Conservation (phyloP, 2,797 vertebrate species). For the Setipinna tenuifilis region DNA sequence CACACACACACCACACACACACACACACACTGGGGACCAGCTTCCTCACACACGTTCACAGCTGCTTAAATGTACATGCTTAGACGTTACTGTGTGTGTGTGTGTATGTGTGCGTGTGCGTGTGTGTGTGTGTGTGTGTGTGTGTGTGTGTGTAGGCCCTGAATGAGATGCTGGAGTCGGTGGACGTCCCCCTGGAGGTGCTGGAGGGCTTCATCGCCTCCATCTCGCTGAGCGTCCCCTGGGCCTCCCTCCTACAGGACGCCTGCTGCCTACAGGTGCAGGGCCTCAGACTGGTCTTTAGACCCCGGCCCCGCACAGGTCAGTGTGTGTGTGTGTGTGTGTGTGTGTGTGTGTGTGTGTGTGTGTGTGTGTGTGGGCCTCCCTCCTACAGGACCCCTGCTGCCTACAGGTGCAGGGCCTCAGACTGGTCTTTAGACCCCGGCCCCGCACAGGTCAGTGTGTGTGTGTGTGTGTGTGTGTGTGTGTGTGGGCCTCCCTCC, state of each 20-base stretch:
- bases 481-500: neutral
- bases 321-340: slow-evolving; percentile 60
- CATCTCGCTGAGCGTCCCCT: slow-evolving; percentile 94
- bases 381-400: slow-evolving; percentile 50
- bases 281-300: slow-evolving; percentile 92
- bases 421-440: slow-evolving; percentile 92
- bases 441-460: slow-evolving; percentile 87
- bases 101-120: slow-evolving; percentile 56
- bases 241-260: slow-evolving; percentile 94
- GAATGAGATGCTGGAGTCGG: slow-evolving; percentile 95
- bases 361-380: too few species aligned
- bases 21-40: too few species aligned
- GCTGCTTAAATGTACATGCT: too few species aligned
- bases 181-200: slow-evolving; percentile 94
- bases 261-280: slow-evolving; percentile 94
- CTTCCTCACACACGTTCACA: too few species aligned
- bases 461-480: slow-evolving; percentile 34
- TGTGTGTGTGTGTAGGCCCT: slow-evolving; percentile 79
- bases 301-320: slow-evolving; percentile 91
- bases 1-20: too few species aligned
- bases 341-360: neutral
- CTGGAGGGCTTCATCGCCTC: slow-evolving; percentile 95
- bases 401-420: slow-evolving; percentile 92
- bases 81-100: slow-evolving; percentile 14
- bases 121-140: slow-evolving; percentile 27